A percentile compares a stretch with the other conserved stretches of the same genome.
Evolutionary conservation across 2,797 vertebrate species (phyloP).

Genomic region (Phaenicophaeus curvirostris): DNA sequence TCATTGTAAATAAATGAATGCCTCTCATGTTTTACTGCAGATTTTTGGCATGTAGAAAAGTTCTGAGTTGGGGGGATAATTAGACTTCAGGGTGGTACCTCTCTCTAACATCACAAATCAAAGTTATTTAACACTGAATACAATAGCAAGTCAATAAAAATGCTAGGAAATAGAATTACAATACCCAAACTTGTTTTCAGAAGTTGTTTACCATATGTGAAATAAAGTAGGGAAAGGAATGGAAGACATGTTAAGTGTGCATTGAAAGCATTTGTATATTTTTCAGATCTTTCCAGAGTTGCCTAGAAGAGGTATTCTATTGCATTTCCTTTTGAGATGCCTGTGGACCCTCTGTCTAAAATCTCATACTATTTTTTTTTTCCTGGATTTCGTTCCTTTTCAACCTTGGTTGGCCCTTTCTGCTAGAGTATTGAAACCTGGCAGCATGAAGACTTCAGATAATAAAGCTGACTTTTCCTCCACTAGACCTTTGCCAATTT

Average conservation of each 20-base stretch:
- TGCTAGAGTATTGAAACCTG: neutral
- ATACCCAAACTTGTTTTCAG: neutral
- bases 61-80: neutral
- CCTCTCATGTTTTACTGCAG: neutral
- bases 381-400: neutral
- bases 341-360: neutral
- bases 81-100: neutral
- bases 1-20: neutral
- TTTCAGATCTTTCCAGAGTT: neutral
- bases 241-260: neutral
- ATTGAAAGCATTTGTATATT: neutral
- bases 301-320: neutral
- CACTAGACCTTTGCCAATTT: neutral
- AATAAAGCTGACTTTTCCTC: neutral
- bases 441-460: neutral
- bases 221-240: neutral
- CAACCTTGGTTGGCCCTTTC: slow-evolving; percentile 5
- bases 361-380: neutral
- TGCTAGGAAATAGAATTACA: neutral
- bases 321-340: neutral
- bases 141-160: neutral
- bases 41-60: neutral
- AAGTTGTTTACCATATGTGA: neutral
- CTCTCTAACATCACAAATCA: neutral
- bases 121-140: neutral